Conservation (phyloP, 2,113 vertebrate species). For the Balaenoptera acutorostrata region DNA sequence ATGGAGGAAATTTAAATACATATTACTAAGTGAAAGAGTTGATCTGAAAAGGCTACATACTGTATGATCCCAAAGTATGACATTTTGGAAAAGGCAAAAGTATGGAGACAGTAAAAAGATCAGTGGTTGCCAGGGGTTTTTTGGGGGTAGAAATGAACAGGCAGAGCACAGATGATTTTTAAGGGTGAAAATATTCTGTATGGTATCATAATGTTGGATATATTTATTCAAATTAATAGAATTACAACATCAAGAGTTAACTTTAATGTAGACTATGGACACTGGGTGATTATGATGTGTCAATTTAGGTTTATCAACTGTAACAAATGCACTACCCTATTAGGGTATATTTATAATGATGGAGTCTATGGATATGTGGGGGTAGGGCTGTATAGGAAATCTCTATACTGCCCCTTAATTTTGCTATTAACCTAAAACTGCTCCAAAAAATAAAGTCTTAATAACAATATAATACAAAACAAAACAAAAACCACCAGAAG, state of each 20-base stretch:
- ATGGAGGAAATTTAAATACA: background rate
- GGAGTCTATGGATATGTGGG: background rate
- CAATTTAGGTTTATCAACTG: fast-evolving
- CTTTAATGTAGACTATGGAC: background rate
- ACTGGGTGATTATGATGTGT: background rate
- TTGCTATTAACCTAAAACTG: background rate
- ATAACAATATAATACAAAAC: background rate
- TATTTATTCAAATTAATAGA: background rate
- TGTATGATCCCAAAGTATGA: background rate
- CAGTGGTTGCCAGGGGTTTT: background rate
- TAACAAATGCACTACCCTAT: background rate
- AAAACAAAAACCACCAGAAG: background rate
- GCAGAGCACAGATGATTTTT: background rate
- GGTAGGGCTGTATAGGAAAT: background rate
- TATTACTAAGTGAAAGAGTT: background rate
- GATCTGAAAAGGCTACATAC: background rate
- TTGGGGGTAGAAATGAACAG: background rate
- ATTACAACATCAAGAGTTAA: background rate
- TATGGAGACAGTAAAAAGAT: background rate
- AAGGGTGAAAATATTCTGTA: background rate
- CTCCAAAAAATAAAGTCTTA: background rate
- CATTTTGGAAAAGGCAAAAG: background rate
- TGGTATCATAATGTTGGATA: background rate
- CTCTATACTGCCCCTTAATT: background rate
- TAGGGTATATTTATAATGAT: background rate